phyloP scores from a whole-genome alignment of 2,888 invertebrate species.

The Cephus pygmeus region DNA sequence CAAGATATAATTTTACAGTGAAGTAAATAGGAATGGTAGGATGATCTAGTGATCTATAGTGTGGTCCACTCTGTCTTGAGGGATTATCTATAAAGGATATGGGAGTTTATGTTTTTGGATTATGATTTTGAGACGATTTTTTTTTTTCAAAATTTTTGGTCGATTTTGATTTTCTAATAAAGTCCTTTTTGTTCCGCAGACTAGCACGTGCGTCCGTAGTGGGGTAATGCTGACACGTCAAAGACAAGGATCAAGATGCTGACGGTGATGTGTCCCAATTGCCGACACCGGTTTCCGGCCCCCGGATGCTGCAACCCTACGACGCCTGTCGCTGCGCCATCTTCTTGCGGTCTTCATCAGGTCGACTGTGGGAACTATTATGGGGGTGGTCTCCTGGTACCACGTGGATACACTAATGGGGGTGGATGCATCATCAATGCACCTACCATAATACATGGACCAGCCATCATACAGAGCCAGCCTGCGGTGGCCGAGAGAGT shows the following conservation, averaged over 20 bases:
- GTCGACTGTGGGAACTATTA: conserved; percentile 35
- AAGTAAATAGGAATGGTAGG: too few relatives aligned
- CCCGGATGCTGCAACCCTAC: conserved; percentile 52
- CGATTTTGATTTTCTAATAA: too few relatives aligned
- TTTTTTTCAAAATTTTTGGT: too few relatives aligned
- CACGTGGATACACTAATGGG: conserved; percentile 42
- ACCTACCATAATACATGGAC: conserved; percentile 49
- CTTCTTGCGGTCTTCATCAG: neutral
- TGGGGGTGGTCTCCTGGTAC: conserved; percentile 40
- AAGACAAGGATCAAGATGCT: conserved; percentile 43
- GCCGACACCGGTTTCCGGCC: conserved; percentile 73
- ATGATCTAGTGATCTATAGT: too few relatives aligned
- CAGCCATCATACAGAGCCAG: conserved; percentile 41
- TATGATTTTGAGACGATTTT: too few relatives aligned
- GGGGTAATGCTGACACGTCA: conserved; percentile 26
- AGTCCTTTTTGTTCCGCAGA: neutral
- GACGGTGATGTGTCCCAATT: conserved; percentile 78
- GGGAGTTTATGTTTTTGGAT: too few relatives aligned
- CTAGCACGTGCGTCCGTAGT: neutral
- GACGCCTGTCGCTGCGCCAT: conserved; percentile 7
- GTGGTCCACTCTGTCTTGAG: too few relatives aligned
- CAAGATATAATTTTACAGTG: too few relatives aligned
- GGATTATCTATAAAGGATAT: too few relatives aligned
- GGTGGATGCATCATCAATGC: conserved; percentile 53
- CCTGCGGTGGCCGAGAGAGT: neutral